Conservation (phyloP, 2,797 vertebrate species). For the Mycteria americana region DNA sequence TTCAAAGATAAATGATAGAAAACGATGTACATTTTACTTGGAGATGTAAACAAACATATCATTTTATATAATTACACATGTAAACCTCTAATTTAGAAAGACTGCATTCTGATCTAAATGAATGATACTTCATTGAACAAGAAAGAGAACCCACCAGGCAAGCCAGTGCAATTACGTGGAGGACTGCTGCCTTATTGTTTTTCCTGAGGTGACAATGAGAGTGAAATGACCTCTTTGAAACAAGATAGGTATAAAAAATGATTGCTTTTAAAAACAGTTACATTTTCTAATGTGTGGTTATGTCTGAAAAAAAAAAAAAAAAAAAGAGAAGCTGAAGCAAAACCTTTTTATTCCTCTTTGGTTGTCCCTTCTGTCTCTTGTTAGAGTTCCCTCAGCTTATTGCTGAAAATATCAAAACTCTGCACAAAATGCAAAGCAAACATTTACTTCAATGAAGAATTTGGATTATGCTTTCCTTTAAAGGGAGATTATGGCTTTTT, state of each 20-base stretch:
- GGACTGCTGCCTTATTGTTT: conserved; percentile 57
- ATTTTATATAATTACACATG: conserved; percentile 71
- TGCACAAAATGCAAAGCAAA: conserved; percentile 42
- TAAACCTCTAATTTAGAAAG: conserved; percentile 68
- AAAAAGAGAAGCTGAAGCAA: not conserved
- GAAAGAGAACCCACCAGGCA: conserved; percentile 20
- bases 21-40: conserved; percentile 47
- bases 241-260: conserved; percentile 20
- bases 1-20: conserved; percentile 69
- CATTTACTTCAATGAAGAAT: conserved; percentile 23
- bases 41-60: conserved; percentile 74
- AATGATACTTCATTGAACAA: conserved; percentile 54
- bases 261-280: conserved; percentile 33
- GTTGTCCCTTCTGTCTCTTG: not conserved
- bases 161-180: conserved; percentile 44
- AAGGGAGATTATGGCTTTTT: conserved; percentile 33
- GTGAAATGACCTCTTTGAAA: conserved; percentile 32
- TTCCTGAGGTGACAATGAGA: conserved; percentile 49
- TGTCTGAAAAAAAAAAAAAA: not conserved
- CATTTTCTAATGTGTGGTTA: not conserved
- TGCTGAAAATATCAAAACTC: conserved; percentile 60
- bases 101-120: conserved; percentile 45
- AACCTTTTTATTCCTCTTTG: not conserved
- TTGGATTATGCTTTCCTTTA: conserved; percentile 7
- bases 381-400: conserved; percentile 18